Conservation (phyloP, 64 coral and sea anemone genomes). For the Montipora cactus region DNA sequence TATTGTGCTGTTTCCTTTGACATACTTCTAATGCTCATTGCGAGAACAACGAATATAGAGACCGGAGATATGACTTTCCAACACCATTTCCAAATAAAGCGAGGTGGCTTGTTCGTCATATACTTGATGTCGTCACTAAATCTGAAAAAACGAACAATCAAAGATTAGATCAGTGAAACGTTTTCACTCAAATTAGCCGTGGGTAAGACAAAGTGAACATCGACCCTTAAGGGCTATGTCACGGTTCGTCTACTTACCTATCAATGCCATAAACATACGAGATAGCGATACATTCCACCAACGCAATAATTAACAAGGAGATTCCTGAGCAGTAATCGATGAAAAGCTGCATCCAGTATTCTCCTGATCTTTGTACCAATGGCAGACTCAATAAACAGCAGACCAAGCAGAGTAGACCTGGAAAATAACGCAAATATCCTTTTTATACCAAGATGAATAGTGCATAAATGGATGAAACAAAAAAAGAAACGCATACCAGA, state of each 20-base stretch:
- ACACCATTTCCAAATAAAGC: constrained; percentile 99
- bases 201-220: too few relatives aligned
- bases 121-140: constrained; percentile 98
- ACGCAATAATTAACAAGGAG: constrained; percentile 87
- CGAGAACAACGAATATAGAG: constrained; percentile 86
- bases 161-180: too few relatives aligned
- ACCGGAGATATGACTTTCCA: constrained; percentile 97
- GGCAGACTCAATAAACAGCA: constrained; percentile 73
- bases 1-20: constrained; percentile 65
- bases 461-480: neutral
- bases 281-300: constrained; percentile 96
- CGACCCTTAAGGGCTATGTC: too few relatives aligned
- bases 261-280: constrained; percentile 95
- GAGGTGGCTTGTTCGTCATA: constrained; percentile 98
- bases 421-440: neutral
- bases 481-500: constrained; percentile 62
- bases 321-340: constrained; percentile 89
- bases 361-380: constrained; percentile 81
- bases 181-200: too few relatives aligned
- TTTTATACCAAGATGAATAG: neutral
- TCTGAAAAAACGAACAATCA: constrained; percentile 26
- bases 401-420: constrained; percentile 84
- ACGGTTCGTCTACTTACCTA: constrained; percentile 42
- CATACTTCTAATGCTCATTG: constrained; percentile 93
- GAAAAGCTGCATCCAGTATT: constrained; percentile 93